These are phyloP conservation scores for Eupelmus urozonus DNA, from an alignment of 2,888 invertebrate species.

Conservation along the genomic window DNA sequence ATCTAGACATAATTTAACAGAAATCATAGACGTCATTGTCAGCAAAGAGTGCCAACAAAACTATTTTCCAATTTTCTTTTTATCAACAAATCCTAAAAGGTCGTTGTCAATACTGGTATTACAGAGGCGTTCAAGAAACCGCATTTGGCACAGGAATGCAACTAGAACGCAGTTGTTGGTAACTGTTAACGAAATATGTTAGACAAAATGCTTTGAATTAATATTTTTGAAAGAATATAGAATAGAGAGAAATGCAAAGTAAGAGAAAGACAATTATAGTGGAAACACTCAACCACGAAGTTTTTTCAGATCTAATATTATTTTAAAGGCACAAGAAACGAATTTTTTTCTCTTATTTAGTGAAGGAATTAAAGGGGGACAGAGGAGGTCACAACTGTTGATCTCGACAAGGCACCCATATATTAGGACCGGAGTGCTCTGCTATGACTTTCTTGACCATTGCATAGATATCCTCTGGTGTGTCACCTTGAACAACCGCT, in stretches of 20 bases:
- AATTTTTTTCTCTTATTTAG: slow-evolving; percentile 50
- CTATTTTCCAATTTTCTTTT: slow-evolving; percentile 28
- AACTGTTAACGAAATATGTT: slow-evolving; percentile 47
- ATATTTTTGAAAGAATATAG: slow-evolving; percentile 33
- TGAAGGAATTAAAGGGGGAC: slow-evolving; percentile 50
- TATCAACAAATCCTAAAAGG: slow-evolving; percentile 42
- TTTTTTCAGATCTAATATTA: slow-evolving; percentile 59
- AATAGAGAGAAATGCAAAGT: slow-evolving; percentile 1
- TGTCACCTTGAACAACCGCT: slow-evolving; percentile 98
- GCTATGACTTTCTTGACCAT: slow-evolving; percentile 96
- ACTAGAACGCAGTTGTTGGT: slow-evolving; percentile 59
- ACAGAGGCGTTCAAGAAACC: slow-evolving; percentile 54
- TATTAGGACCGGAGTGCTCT: slow-evolving; percentile 95
- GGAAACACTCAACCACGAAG: slow-evolving; percentile 54
- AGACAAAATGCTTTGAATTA: slow-evolving; percentile 35
- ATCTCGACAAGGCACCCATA: slow-evolving; percentile 96
- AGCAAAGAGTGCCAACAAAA: slow-evolving; percentile 38
- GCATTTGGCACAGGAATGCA: slow-evolving; percentile 61
- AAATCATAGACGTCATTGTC: slow-evolving; percentile 35
- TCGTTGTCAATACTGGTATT: slow-evolving; percentile 56
- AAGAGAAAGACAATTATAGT: slow-evolving; percentile 52
- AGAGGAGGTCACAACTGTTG: slow-evolving; percentile 92
- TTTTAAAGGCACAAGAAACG: slow-evolving; percentile 59
- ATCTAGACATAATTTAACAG: slow-evolving; percentile 30
- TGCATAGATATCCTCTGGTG: slow-evolving; percentile 97